Evolutionary conservation across 2,113 vertebrate species (phyloP).

Genomic region (Zosterops lateralis): DNA sequence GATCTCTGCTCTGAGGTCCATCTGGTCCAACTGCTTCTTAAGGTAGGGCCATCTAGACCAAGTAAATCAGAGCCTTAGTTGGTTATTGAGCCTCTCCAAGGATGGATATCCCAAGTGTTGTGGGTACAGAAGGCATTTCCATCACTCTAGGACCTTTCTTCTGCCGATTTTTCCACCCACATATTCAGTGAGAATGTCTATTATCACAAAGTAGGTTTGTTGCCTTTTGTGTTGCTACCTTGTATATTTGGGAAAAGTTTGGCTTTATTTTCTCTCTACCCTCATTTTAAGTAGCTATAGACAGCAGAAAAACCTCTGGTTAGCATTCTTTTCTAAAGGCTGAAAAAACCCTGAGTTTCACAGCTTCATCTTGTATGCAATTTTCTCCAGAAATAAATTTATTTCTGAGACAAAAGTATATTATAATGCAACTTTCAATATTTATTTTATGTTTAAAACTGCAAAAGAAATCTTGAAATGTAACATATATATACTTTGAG

Average conservation of each 20-base stretch:
- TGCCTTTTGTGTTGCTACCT: neutral
- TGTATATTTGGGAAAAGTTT: neutral
- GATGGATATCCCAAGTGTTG: neutral
- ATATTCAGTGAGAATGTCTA: neutral
- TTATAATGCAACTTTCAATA: neutral
- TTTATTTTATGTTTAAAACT: neutral
- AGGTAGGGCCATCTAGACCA: neutral
- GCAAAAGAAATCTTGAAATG: neutral
- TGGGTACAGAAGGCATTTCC: neutral
- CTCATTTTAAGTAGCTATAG: neutral
- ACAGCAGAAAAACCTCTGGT: neutral
- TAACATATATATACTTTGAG: neutral
- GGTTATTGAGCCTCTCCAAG: neutral
- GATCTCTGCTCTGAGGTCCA: neutral
- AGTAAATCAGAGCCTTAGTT: neutral
- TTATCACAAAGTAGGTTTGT: neutral
- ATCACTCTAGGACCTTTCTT: neutral
- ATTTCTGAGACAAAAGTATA: neutral
- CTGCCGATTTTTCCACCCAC: rapidly evolving
- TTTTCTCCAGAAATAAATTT: neutral
- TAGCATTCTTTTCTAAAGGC: neutral
- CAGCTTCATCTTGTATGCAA: neutral
- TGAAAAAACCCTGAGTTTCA: rapidly evolving
- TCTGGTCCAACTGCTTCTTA: neutral
- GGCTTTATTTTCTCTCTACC: neutral